Evolutionary conservation across 2,113 vertebrate genomes (phyloP).

Genomic region (Limanda limanda): DNA sequence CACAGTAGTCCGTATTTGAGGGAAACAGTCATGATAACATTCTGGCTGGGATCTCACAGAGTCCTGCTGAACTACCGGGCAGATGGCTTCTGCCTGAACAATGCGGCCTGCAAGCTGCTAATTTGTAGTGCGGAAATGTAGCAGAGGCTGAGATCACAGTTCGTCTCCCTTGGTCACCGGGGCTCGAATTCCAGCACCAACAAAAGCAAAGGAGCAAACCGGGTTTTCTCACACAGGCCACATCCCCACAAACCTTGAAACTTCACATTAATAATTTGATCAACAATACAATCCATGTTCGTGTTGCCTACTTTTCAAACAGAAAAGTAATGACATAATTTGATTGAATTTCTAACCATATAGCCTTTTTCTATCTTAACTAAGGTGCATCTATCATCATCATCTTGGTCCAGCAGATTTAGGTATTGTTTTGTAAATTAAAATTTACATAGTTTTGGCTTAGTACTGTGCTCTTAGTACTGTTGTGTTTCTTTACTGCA

Average conservation of each 20-base stretch:
- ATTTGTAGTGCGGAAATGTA: conserved; percentile 52
- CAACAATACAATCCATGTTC: too few species aligned
- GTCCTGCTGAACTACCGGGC: neutral
- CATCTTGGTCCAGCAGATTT: neutral
- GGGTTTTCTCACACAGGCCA: conserved; percentile 21
- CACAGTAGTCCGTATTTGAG: neutral
- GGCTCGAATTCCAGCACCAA: conserved; percentile 23
- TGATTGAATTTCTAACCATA: neutral
- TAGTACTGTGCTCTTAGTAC: too few species aligned
- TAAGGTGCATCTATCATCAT: neutral
- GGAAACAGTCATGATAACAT: neutral
- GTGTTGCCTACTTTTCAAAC: too few species aligned
- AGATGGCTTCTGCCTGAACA: conserved; percentile 16
- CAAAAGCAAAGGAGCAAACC: conserved; percentile 18
- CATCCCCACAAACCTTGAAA: neutral
- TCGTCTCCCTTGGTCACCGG: conserved; percentile 58
- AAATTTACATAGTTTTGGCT: too few species aligned
- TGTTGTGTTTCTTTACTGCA: too few species aligned
- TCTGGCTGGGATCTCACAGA: conserved; percentile 9
- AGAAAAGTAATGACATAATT: too few species aligned
- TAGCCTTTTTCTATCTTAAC: neutral
- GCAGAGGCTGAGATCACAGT: conserved; percentile 41
- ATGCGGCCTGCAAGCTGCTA: conserved; percentile 23
- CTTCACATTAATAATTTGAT: too few species aligned
- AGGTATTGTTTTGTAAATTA: too few species aligned